Base-by-base conservation (phyloP, 1,140 invertebrate genomes). In the Nomia melanderi region DNA sequence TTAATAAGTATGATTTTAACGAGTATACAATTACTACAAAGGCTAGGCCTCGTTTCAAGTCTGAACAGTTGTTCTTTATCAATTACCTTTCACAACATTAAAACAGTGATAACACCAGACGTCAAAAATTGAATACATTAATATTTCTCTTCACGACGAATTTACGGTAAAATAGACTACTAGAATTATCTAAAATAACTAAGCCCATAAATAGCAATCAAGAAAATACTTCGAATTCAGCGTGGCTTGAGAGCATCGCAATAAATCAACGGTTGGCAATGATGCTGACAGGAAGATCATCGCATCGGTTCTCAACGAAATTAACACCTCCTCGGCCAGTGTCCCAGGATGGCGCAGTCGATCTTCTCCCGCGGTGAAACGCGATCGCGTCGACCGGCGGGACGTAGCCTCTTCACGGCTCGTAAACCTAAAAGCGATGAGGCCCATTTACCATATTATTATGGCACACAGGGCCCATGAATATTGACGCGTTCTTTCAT, bases 361-460 rank as follows among this genome's bases (percentile, higher is more conserved):
- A 33, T 80, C 83, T 75, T 81, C 57, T 44, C 47, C 78, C 69
- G 50, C 64, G 56, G 69, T 85, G 71, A 88, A 87, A 87, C 73
- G 77, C 88, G 89, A 90, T 90, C 85, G 77, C 86, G 87, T 88
- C 85, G 85, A 44, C 71, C 75, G 77, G 14, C 70, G 65, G 81
- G 78, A 78, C 74, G 81, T 7, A 17, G 82, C 64, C 67, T 79
- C 76, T 88, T 90, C 78, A 77, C 86, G 82, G 77, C 85, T 91
- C 86, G 86, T 90, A 90, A 91, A 89, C 76, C 82, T 79, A 86
- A 84, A 88, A 87, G 72, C 78, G 82, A 88, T 75, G 83, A 85
- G 85, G 81, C 76, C 76, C 85, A 86, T 88, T 91, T 88, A 89
- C 83, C 87, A 88, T 90, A 89, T 90, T 86, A 89, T 88, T 88